A percentile compares a stretch with the other conserved stretches of the same genome.
These are phyloP conservation scores for Xanthia togata DNA, from an alignment of 2,888 invertebrate species.

Conservation along the genomic window DNA sequence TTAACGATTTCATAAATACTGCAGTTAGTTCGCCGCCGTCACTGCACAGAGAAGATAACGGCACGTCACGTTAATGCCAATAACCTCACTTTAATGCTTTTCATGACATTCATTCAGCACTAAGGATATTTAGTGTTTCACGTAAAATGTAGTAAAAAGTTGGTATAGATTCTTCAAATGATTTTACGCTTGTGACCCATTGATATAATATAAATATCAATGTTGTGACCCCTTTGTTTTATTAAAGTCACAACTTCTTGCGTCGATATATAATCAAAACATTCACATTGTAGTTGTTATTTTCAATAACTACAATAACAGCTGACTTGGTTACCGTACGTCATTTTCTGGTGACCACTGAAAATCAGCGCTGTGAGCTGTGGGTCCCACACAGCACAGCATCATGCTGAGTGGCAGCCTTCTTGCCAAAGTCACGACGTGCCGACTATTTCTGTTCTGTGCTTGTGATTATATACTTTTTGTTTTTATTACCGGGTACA, in stretches of 20 bases:
- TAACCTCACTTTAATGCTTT: conserved; percentile 45
- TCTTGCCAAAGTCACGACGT: no score
- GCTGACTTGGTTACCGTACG: no score
- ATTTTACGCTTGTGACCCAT: background rate
- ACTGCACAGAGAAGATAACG: conserved; percentile 38
- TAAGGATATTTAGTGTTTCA: conserved; percentile 27
- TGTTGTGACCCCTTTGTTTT: background rate
- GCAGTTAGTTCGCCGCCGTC: conserved; percentile 9
- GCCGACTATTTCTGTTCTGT: no score
- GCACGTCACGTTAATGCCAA: conserved; percentile 26
- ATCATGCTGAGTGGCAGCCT: no score
- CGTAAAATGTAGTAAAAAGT: conserved; percentile 16
- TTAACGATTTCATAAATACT: conserved; percentile 33
- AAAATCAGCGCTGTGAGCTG: no score
- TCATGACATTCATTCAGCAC: conserved; percentile 18
- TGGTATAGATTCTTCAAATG: background rate
- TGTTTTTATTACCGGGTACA: no score
- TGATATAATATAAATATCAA: no score
- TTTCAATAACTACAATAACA: background rate
- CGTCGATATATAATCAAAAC: background rate
- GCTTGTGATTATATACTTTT: no score
- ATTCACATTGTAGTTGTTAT: background rate
- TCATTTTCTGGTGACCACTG: no score
- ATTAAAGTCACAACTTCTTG: background rate
- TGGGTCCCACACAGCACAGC: no score